phyloP scores from a whole-genome alignment of 2,797 vertebrate genomes.

The Neosalanx taihuensis region DNA sequence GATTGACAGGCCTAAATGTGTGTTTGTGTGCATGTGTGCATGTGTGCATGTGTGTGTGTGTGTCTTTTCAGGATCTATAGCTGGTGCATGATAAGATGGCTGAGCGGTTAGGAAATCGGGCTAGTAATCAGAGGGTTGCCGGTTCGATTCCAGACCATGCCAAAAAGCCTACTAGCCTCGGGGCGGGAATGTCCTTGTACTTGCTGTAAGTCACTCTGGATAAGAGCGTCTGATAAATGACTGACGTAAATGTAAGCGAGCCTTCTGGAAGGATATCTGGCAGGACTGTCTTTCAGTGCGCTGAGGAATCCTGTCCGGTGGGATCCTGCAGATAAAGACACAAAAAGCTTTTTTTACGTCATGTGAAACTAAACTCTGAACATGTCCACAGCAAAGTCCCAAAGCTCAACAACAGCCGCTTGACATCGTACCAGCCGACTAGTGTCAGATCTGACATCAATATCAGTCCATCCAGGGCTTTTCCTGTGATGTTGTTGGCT shows the following conservation, averaged over 20 bases:
- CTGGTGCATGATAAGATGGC: constrained; percentile 24
- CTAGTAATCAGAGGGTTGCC: no score
- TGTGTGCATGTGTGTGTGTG: neutral
- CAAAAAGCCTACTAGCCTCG: no score
- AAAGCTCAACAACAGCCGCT: no score
- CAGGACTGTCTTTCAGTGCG: constrained; percentile 90
- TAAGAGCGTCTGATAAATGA: neutral
- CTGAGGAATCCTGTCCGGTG: constrained; percentile 87
- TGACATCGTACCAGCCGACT: no score
- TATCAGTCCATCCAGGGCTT: neutral
- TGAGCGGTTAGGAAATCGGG: neutral
- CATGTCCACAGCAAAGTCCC: neutral
- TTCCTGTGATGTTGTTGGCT: no score
- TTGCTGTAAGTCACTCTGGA: no score
- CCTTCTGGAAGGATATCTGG: constrained; percentile 85
- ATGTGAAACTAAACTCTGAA: neutral
- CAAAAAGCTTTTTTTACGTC: neutral
- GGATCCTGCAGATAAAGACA: constrained; percentile 74
- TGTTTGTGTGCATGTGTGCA: no score
- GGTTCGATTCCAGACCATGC: no score
- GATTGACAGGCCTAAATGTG: no score
- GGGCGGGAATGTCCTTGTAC: no score
- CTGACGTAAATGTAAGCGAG: neutral
- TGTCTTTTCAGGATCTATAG: constrained; percentile 28
- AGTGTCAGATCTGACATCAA: neutral